Conservation (phyloP, 2,113 vertebrate species). For the Larimichthys polyactis region DNA sequence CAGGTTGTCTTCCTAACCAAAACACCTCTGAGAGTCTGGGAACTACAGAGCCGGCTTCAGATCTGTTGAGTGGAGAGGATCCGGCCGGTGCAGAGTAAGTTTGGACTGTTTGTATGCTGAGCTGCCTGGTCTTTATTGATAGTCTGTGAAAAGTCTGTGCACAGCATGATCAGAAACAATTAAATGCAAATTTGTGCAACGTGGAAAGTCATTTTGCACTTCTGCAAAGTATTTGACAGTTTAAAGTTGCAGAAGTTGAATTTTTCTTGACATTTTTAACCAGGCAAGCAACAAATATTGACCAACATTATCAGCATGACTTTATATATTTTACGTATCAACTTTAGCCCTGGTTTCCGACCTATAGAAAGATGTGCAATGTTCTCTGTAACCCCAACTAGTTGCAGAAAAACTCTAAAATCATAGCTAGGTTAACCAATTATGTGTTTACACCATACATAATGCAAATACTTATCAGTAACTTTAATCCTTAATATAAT, state of each 20-base stretch:
- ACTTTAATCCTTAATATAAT: too few species aligned
- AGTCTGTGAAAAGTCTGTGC: background rate
- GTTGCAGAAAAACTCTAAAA: too few species aligned
- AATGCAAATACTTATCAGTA: too few species aligned
- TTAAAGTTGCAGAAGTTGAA: background rate
- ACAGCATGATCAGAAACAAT: background rate
- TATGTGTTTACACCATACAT: too few species aligned
- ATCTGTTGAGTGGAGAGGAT: slow-evolving; percentile 65
- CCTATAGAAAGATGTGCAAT: too few species aligned
- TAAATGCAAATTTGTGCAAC: background rate
- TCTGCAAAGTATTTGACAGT: background rate
- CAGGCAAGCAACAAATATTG: background rate
- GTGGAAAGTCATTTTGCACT: background rate
- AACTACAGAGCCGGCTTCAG: slow-evolving; percentile 31
- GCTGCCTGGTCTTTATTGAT: slow-evolving; percentile 12
- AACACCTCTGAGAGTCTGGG: slow-evolving; percentile 60
- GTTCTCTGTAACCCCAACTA: too few species aligned
- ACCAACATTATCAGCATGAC: background rate
- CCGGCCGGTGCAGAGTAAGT: slow-evolving; percentile 61
- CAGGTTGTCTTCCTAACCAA: slow-evolving; percentile 58
- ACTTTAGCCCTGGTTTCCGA: background rate
- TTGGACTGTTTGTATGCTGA: slow-evolving; percentile 36
- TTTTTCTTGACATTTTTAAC: background rate
- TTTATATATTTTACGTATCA: background rate
- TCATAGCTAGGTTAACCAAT: too few species aligned